Conservation (phyloP, 2,113 vertebrate genomes). For the Amazona vittata region DNA sequence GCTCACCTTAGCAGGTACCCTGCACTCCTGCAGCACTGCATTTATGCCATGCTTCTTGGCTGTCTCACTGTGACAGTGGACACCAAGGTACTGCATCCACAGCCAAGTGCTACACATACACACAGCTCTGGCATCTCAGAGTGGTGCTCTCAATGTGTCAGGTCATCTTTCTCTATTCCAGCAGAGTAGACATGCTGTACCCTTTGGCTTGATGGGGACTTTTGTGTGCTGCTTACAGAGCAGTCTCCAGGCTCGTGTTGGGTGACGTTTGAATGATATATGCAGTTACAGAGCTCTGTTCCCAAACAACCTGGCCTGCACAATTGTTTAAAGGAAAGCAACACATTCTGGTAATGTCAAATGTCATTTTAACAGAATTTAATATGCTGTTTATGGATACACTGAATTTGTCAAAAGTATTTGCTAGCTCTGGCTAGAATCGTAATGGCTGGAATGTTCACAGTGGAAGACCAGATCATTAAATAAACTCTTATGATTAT, state of each 20-base stretch:
- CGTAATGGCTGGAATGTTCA: not conserved
- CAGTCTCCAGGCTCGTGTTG: not conserved
- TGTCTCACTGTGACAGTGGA: not conserved
- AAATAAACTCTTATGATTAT: not conserved
- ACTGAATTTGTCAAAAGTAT: not conserved
- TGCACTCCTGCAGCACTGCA: fast-evolving
- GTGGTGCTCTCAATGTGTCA: not conserved
- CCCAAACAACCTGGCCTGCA: not conserved
- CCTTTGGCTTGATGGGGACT: not conserved
- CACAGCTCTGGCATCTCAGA: not conserved
- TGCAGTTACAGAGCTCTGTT: not conserved
- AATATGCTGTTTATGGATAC: not conserved
- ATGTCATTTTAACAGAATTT: not conserved
- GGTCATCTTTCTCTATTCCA: not conserved
- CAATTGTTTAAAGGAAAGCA: not conserved
- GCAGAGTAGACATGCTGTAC: fast-evolving
- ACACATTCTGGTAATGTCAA: not conserved
- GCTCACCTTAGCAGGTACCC: not conserved
- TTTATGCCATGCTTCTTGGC: not conserved
- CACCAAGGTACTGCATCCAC: not conserved
- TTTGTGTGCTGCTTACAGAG: fast-evolving
- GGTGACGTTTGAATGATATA: not conserved
- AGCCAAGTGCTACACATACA: not conserved
- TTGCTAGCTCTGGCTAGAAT: not conserved
- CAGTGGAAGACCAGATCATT: not conserved